These are phyloP conservation scores for Cyrtodaria siliqua DNA, from an alignment of 2,888 invertebrate species.

Conservation along the genomic window DNA sequence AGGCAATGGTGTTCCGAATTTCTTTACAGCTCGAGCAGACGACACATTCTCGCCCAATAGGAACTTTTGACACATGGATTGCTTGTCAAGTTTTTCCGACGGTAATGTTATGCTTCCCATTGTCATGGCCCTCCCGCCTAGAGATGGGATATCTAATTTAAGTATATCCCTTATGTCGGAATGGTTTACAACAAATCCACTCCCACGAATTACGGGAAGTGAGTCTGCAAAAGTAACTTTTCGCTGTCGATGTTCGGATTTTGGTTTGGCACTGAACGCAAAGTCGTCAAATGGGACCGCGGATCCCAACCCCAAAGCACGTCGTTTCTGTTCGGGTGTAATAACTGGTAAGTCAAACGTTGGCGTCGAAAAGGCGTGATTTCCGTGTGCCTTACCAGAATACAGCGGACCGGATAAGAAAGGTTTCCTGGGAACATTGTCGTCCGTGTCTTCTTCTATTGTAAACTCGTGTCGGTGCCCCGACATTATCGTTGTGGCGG, in stretches of 20 bases:
- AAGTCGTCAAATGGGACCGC: constrained; percentile 50
- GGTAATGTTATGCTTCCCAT: constrained; percentile 64
- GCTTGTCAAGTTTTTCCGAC: constrained; percentile 46
- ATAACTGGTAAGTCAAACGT: constrained; percentile 66
- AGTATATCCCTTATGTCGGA: constrained; percentile 22
- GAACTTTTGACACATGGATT: constrained; percentile 50
- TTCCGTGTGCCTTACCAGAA: constrained; percentile 32
- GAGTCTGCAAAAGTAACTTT: constrained; percentile 65
- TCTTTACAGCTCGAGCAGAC: constrained; percentile 29
- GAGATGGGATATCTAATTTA: constrained; percentile 5
- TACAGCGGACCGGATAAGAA: constrained; percentile 54
- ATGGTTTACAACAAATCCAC: constrained; percentile 45
- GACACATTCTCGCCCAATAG: constrained; percentile 37
- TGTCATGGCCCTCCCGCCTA: constrained; percentile 56
- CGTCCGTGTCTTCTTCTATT: constrained; percentile 41
- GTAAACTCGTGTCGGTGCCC: constrained; percentile 4
- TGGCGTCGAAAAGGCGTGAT: constrained; percentile 32
- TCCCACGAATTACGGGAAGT: constrained; percentile 64
- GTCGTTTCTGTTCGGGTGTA: constrained; percentile 61
- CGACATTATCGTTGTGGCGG: constrained; percentile 33
- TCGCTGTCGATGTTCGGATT: constrained; percentile 43
- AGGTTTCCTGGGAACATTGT: constrained; percentile 55
- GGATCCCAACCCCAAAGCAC: constrained; percentile 53
- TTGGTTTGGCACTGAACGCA: constrained; percentile 32
- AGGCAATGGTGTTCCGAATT: constrained; percentile 55